Evolutionary conservation across 2,888 invertebrate species (phyloP).

Genomic region (Mimachlamys varia): DNA sequence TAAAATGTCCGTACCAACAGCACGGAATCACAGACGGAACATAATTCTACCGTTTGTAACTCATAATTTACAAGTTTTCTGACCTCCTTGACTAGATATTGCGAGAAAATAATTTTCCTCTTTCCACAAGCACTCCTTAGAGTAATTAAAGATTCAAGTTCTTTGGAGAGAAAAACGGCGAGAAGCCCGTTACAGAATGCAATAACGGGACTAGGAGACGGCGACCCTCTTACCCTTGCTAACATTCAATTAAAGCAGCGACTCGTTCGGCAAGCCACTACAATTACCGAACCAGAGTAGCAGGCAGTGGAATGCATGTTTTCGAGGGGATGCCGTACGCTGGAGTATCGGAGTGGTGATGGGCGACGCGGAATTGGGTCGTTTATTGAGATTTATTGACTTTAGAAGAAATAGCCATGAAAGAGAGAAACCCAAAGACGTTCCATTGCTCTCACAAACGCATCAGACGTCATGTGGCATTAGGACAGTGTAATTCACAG

Average conservation of each 20-base stretch:
- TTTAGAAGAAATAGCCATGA: conserved; percentile 11
- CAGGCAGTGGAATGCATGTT: conserved; percentile 12
- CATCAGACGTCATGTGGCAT: not conserved
- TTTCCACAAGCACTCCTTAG: conserved; percentile 13
- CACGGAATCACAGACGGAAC: not conserved
- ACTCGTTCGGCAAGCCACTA: conserved; percentile 22
- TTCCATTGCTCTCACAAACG: not conserved
- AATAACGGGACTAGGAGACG: not conserved
- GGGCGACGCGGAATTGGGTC: not conserved
- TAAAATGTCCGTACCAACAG: not conserved
- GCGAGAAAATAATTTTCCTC: conserved; percentile 29
- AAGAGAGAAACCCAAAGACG: not conserved
- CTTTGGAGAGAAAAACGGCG: not conserved
- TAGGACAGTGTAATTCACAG: not conserved
- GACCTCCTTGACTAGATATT: not conserved
- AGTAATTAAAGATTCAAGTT: conserved; percentile 14
- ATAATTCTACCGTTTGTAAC: conserved; percentile 11
- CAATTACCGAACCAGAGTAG: not conserved
- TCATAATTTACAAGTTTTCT: not conserved
- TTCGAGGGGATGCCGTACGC: not conserved
- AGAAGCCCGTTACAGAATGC: not conserved
- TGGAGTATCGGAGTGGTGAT: not conserved
- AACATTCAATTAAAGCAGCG: conserved; percentile 20
- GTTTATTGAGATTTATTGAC: conserved; percentile 21
- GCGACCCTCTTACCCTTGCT: not conserved